These are phyloP conservation scores for Balearica regulorum DNA, from an alignment of 2,797 vertebrate genomes.

Conservation along the genomic window DNA sequence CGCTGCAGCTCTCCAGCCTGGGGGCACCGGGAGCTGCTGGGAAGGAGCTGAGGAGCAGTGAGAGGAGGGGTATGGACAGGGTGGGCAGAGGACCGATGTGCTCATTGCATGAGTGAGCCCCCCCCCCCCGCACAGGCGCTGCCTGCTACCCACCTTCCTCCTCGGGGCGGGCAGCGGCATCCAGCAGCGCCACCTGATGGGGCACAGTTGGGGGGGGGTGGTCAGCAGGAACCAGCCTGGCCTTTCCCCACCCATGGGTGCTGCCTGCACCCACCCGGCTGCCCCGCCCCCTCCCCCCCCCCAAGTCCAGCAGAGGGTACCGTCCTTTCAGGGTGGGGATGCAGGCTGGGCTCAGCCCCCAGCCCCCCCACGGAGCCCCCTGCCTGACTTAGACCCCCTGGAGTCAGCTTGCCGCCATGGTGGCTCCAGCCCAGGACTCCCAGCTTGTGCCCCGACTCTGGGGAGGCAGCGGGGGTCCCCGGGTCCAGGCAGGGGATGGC, in stretches of 20 bases:
- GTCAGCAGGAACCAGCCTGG: background rate
- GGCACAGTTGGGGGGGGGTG: background rate
- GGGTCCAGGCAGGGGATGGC: too few species aligned
- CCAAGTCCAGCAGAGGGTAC: background rate
- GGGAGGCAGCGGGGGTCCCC: too few species aligned
- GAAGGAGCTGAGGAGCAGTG: background rate
- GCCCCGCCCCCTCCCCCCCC: too few species aligned
- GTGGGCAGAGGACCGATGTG: background rate
- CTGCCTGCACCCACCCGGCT: background rate
- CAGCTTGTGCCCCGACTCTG: background rate
- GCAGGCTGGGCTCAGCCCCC: background rate
- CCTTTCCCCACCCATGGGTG: background rate
- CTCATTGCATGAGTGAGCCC: background rate
- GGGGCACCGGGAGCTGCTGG: background rate
- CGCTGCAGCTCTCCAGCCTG: background rate
- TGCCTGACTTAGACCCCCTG: background rate
- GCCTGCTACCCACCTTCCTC: conserved; percentile 50
- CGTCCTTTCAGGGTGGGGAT: background rate
- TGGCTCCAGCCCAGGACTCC: background rate
- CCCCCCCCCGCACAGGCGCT: fast-evolving
- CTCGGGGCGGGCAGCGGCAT: background rate
- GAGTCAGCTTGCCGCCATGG: background rate
- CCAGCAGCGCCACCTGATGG: conserved; percentile 14
- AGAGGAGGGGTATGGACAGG: fast-evolving
- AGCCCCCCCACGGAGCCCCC: background rate